phyloP scores from a whole-genome alignment of 2,797 vertebrate species.

The Acanthis flammea region DNA sequence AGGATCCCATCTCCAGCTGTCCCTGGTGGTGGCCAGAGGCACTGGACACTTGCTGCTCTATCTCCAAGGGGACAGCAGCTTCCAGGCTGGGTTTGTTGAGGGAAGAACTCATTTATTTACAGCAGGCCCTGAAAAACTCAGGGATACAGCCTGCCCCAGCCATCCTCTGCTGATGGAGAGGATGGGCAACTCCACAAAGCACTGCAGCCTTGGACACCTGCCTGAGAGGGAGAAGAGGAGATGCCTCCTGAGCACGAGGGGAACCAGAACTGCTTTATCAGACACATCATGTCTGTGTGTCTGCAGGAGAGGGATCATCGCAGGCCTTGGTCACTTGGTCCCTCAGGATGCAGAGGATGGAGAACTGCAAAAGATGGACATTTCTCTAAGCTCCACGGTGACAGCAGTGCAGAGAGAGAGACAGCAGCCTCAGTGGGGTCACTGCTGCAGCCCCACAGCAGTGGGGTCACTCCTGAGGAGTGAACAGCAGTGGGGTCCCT shows the following conservation, averaged over 20 bases:
- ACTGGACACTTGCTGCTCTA: fast-evolving
- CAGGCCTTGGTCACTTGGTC: background rate
- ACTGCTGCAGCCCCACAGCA: background rate
- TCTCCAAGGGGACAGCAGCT: background rate
- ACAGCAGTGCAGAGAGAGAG: background rate
- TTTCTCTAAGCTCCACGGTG: background rate
- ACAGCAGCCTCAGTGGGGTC: background rate
- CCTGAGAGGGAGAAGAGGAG: background rate
- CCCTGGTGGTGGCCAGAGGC: background rate
- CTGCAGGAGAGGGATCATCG: background rate
- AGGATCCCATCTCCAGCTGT: background rate
- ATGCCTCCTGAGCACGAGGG: fast-evolving
- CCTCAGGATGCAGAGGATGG: background rate
- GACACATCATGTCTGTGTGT: background rate
- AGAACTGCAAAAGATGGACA: background rate
- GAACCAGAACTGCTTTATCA: background rate
- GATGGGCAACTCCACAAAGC: background rate
- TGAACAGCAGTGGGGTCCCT: no score
- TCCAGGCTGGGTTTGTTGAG: background rate
- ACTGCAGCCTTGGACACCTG: background rate
- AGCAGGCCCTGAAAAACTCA: background rate
- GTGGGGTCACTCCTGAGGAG: no score
- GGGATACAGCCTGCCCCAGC: background rate
- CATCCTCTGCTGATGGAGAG: background rate
- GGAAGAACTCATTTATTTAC: background rate